Percentiles rank a stretch among this genome's conserved stretches.
Conservation (phyloP, 1,140 invertebrate genomes). For the Agraylea sexmaculata region DNA sequence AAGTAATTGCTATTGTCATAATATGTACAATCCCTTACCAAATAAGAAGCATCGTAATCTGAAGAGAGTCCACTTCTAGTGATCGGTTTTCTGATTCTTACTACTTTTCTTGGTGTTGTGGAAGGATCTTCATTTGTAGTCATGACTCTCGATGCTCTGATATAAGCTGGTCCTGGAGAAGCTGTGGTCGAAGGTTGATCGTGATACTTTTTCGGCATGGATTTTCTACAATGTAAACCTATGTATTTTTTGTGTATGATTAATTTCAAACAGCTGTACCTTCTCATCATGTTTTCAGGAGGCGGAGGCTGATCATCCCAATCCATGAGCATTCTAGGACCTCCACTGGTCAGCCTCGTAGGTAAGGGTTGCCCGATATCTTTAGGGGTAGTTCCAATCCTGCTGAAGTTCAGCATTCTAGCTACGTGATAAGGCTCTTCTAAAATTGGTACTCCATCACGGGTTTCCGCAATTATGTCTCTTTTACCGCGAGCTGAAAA, state of each 20-base stretch:
- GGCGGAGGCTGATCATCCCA: constrained; percentile 7
- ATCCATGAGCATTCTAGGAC: constrained; percentile 10
- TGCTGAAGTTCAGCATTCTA: constrained; percentile 8
- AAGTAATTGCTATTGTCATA: neutral
- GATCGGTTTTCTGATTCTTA: constrained; percentile 12
- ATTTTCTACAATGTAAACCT: neutral
- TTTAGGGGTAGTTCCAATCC: neutral
- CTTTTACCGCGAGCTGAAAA: constrained; percentile 16
- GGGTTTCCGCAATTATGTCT: constrained; percentile 12
- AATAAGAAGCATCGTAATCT: constrained; percentile 10
- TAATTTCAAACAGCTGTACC: constrained; percentile 7
- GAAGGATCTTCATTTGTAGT: constrained; percentile 7
- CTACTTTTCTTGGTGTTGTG: constrained; percentile 6
- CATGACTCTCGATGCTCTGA: constrained; percentile 15
- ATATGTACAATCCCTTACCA: constrained; percentile 8
- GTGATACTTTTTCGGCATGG: constrained; percentile 12
- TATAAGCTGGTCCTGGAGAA: constrained; percentile 5
- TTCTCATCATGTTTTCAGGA: constrained; percentile 2
- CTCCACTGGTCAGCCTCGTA: neutral
- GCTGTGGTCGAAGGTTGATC: neutral
- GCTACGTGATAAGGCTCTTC: constrained; percentile 16
- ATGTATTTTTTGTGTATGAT: neutral
- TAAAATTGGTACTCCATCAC: constrained; percentile 16
- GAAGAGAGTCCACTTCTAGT: constrained; percentile 10
- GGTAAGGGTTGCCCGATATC: too few species aligned